Evolutionary conservation across 2,797 vertebrate species (phyloP), one percentile per base, ranked within the genome.

Genomic region (Cheirogaleus major): DNA sequence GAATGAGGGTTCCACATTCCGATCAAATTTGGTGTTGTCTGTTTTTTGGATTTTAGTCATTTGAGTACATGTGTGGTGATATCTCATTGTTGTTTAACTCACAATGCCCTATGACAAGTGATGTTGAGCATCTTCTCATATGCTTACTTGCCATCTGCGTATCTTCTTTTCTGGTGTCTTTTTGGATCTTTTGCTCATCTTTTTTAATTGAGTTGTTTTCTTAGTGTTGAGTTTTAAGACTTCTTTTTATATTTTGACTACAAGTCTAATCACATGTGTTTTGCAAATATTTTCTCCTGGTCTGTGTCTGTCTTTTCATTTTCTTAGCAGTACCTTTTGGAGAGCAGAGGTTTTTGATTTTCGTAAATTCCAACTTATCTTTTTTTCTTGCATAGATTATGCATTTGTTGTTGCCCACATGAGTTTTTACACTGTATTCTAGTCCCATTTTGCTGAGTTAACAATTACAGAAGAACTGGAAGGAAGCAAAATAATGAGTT

Each of bases 61-160:
- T 30, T 43, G 7, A 1, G 2, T 5, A 1, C 27, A 8, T 43
- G 2, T 43, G 3, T 8, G 1, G 11, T 1, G 61, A 32, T 0
- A 4, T 38, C 23, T 38, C 13, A 0, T 5, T 4, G 6, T 14
- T 23, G 23, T 27, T 38, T 8, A 6, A 69, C 11, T 52, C 52
- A 1, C 55, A 15, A 0, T n/a, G 30, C 27, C 38, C 52, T 25
- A 5, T 3, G 32, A 38, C 55, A 4, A 9, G 6, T 17, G 12
- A 30, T 7, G 12, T 0, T 1, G 4, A 3, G 22, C 11, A 5
- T 15, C 5, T 4, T 32, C 18, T 20, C 55, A 0, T 5, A 0
- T 0, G 30, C 50, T 5, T 2, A 2, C 25, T 22, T 10, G 63
- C 57, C 7, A 7, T 15, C 43, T 2, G 7, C 32, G 3, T n/a